Percentiles rank a stretch among this genome's conserved stretches.
phyloP scores from a whole-genome alignment of 2,888 invertebrate species.

The Xanthia icteritia region DNA sequence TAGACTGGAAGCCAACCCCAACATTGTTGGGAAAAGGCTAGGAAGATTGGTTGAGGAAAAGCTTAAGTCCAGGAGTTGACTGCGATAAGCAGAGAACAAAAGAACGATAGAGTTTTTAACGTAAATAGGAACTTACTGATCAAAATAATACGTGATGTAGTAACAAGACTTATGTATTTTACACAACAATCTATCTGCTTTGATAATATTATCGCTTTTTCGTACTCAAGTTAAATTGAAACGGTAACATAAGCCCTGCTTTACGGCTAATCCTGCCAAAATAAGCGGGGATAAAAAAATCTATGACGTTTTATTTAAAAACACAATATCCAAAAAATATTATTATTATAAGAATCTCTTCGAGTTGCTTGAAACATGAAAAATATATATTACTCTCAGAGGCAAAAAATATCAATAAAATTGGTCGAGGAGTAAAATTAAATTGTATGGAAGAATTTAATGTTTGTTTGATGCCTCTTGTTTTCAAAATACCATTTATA shows the following conservation, averaged over 20 bases:
- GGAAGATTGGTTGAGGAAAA: not conserved
- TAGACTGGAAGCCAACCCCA: not conserved
- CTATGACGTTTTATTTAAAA: conserved; percentile 18
- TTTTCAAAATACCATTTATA: not conserved
- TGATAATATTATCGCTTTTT: not conserved
- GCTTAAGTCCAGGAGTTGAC: not conserved
- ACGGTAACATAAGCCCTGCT: conserved; percentile 3
- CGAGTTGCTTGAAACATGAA: not conserved
- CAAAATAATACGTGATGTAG: not conserved
- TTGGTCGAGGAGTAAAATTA: not conserved
- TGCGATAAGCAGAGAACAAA: not conserved
- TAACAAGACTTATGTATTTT: not conserved
- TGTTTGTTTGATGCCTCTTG: not conserved
- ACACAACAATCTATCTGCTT: not conserved
- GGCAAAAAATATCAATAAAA: not conserved
- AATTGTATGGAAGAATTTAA: not conserved
- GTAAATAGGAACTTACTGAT: not conserved
- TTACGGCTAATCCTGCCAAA: conserved; percentile 30
- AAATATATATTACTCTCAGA: not conserved
- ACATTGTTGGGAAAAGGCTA: not conserved
- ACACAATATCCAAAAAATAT: conserved; percentile 2
- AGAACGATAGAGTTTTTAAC: not conserved
- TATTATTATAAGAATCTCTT: not conserved
- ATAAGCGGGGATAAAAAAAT: conserved; percentile 36
- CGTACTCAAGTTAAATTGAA: not conserved